phyloP scores from a whole-genome alignment of 1,140 invertebrate species.

The Lycorma delicatula region DNA sequence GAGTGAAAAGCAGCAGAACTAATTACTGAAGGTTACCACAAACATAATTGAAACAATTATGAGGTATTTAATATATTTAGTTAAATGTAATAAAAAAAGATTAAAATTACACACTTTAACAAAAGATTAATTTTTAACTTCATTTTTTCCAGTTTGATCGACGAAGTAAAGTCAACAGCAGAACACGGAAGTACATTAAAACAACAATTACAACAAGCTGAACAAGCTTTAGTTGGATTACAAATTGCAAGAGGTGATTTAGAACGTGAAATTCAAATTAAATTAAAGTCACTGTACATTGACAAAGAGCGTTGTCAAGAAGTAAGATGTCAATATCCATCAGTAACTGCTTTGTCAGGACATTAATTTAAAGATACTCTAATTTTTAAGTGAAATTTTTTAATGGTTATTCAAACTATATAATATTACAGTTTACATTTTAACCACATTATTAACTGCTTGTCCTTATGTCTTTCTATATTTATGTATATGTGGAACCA shows the following conservation, averaged over 20 bases:
- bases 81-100: too few species aligned
- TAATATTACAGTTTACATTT: too few species aligned
- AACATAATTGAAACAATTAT: too few species aligned
- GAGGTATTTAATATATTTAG: too few species aligned
- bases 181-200: constrained; percentile 53
- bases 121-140: background rate
- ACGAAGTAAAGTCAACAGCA: constrained; percentile 58
- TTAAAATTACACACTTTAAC: background rate
- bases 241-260: constrained; percentile 49
- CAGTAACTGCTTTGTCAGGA: constrained; percentile 21
- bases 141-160: constrained; percentile 44
- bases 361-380: too few species aligned
- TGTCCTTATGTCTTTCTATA: too few species aligned
- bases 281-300: constrained; percentile 58
- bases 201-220: constrained; percentile 49
- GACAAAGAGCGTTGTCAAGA: constrained; percentile 53
- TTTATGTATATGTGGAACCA: too few species aligned
- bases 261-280: constrained; percentile 62
- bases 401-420: too few species aligned
- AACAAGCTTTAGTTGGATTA: constrained; percentile 47
- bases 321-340: constrained; percentile 24
- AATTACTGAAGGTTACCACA: too few species aligned
- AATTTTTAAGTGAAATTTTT: too few species aligned
- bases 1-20: too few species aligned
- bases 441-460: too few species aligned